A percentile compares a stretch with the other conserved stretches of the same genome.
These are phyloP conservation scores for Volucella inflata DNA, from an alignment of 2,888 invertebrate genomes.

Conservation along the genomic window DNA sequence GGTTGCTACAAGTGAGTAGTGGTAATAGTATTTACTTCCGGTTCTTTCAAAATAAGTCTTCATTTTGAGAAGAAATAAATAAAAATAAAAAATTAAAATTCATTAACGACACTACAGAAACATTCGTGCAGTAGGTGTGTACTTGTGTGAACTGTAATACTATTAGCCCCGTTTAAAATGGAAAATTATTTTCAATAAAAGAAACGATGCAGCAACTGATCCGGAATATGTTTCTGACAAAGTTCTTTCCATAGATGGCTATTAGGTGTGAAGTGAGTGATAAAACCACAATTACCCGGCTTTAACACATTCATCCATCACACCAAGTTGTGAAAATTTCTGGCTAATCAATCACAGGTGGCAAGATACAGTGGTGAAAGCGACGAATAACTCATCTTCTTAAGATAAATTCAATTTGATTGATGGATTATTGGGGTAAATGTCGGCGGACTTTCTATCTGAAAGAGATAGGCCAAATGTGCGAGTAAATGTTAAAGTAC, in stretches of 20 bases:
- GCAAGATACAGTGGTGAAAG: constrained; percentile 8
- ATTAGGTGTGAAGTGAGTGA: constrained; percentile 24
- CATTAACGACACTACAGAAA: background rate
- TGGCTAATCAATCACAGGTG: constrained; percentile 55
- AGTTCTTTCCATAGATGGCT: too few species aligned
- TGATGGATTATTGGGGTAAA: constrained; percentile 31
- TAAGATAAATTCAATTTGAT: constrained; percentile 51
- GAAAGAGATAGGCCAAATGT: too few species aligned
- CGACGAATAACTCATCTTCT: constrained; percentile 35
- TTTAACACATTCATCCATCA: constrained; percentile 39
- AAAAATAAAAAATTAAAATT: background rate
- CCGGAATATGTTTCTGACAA: too few species aligned
- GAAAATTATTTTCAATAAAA: constrained; percentile 25
- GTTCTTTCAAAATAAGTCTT: constrained; percentile 37
- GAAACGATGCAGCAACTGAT: too few species aligned
- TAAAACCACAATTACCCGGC: constrained; percentile 48
- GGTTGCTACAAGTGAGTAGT: constrained; percentile 12
- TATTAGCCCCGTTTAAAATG: constrained; percentile 35
- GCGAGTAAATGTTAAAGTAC: too few species aligned
- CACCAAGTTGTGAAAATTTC: constrained; percentile 29
- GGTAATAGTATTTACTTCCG: constrained; percentile 63
- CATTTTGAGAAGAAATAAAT: constrained; percentile 25
- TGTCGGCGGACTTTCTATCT: constrained; percentile 1
- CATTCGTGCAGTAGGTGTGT: constrained; percentile 54
- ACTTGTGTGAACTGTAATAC: constrained; percentile 37